Evolutionary conservation across 2,888 invertebrate species (phyloP), one percentile per base, ranked within the genome.

Genomic region (Octonoba sinensis): DNA sequence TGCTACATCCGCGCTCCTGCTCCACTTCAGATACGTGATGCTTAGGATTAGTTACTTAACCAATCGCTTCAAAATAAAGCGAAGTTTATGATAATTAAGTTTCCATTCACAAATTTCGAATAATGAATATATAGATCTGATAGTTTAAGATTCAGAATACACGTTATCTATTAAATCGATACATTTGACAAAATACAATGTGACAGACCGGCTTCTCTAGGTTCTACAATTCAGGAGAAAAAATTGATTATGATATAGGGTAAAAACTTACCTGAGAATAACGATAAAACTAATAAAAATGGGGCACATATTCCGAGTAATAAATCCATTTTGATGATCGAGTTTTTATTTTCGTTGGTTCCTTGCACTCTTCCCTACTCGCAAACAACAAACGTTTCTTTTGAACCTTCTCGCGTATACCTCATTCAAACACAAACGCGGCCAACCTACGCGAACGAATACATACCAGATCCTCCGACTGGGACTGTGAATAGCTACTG

Each of bases 391-490:
- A 81, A 74, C 81, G 69, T 62, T 71, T 71, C 77, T 56, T 70
- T 59, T 71, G 65, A 69, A 64, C 79, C n/a, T n/a, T n/a, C n/a
- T 66, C 72, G 49, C 81, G 74, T 47, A 56, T 24, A 54, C 73
- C 72, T 74, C 73, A 74, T 74, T 81, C 81, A 74, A 81, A 81
- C 81, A 69, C 69, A 67, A 74, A 67, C 73, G 81, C 60, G 73
- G 62, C 56, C 47, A 59, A 67, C 44, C 60, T 22, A 67, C 47
- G 67, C 67, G 67, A 56, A 67, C 36, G 67, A 67, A 67, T 67
- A 67, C 67, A 67, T 27, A 49, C 16, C 54, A 49, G 13, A 47
- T 49, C 24, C 51, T 24, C 47, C 16, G 44, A 49, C 22, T 65
- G 49, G 66, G 12, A n/a, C 6, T 20, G 36, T 8, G 16, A n/a